Evolutionary conservation across 2,797 vertebrate species (phyloP).

Genomic region (Sternarchorhynchus goeldii): DNA sequence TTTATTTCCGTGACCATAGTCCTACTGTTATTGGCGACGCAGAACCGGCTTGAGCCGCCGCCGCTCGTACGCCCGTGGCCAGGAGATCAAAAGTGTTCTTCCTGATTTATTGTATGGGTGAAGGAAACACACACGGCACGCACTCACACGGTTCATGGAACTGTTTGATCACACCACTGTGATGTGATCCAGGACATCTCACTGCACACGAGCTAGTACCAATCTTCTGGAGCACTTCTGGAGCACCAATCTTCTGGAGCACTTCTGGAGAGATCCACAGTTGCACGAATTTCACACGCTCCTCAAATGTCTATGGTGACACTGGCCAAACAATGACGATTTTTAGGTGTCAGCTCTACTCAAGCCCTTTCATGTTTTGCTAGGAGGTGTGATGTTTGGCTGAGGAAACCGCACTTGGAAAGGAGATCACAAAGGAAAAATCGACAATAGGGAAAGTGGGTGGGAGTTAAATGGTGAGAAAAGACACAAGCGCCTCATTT

Average conservation of each 20-base stretch:
- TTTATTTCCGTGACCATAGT: slow-evolving; percentile 68
- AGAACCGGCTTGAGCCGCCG: slow-evolving; percentile 34
- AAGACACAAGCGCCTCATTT: slow-evolving; percentile 48
- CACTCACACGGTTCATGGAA: slow-evolving; percentile 5
- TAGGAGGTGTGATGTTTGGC: slow-evolving; percentile 51
- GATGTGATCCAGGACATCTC: background rate
- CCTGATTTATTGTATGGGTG: slow-evolving; percentile 32
- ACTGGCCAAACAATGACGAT: slow-evolving; percentile 59
- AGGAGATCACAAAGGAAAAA: slow-evolving; percentile 51
- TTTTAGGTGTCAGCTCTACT: slow-evolving; percentile 52
- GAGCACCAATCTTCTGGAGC: no score
- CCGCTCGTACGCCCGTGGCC: slow-evolving; percentile 44
- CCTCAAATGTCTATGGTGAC: slow-evolving; percentile 61
- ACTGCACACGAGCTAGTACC: background rate
- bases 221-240: no score
- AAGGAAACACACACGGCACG: slow-evolving; percentile 1
- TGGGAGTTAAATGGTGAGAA: slow-evolving; percentile 48
- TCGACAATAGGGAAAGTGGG: slow-evolving; percentile 46
- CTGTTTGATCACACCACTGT: slow-evolving; percentile 25
- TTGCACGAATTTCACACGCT: slow-evolving; percentile 63
- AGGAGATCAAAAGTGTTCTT: slow-evolving; percentile 37
- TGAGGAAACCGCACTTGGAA: slow-evolving; percentile 35
- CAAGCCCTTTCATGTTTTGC: slow-evolving; percentile 60
- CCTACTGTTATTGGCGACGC: slow-evolving; percentile 43
- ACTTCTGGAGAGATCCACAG: background rate